phyloP scores from a whole-genome alignment of 2,888 invertebrate species.

The Arrhopalites spinosus region DNA sequence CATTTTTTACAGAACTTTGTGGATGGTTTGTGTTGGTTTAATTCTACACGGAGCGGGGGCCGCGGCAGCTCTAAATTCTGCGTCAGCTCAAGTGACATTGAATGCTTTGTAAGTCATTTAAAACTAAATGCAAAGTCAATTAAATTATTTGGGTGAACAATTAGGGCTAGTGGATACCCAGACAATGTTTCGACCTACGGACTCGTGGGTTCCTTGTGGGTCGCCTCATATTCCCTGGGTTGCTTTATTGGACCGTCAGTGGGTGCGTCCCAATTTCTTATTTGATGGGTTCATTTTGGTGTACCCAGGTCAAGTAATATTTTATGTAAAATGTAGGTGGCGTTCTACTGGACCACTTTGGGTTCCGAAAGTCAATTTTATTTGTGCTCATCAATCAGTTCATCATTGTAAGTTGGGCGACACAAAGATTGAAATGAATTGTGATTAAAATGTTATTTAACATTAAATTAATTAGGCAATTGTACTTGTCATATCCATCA shows the following conservation, averaged over 20 bases:
- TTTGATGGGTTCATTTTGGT: not conserved
- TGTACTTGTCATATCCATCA: too few relatives aligned
- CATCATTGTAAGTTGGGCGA: conserved; percentile 68
- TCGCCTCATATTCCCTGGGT: conserved; percentile 72
- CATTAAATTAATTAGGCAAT: too few relatives aligned
- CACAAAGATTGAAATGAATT: too few relatives aligned
- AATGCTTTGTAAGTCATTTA: conserved; percentile 73
- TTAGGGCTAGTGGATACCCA: conserved; percentile 73
- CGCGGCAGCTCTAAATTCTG: conserved; percentile 81
- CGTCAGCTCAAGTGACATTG: conserved; percentile 80
- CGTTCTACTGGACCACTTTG: conserved; percentile 57
- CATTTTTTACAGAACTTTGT: conserved; percentile 56
- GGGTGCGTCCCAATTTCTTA: conserved; percentile 34
- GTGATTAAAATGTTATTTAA: too few relatives aligned
- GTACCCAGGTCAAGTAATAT: not conserved
- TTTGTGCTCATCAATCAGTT: conserved; percentile 72
- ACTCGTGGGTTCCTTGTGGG: conserved; percentile 86
- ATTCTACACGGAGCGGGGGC: conserved; percentile 83
- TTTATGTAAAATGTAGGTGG: conserved; percentile 48
- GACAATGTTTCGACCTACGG: conserved; percentile 88
- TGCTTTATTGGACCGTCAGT: conserved; percentile 50
- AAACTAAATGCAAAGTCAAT: too few relatives aligned
- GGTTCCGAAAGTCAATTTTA: conserved; percentile 71
- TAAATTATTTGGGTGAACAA: not conserved
- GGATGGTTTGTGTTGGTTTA: conserved; percentile 72